A percentile compares a stretch with the other conserved stretches of the same genome.
Evolutionary conservation across 2,113 vertebrate species (phyloP).

Genomic region (Pygoscelis antarcticus): DNA sequence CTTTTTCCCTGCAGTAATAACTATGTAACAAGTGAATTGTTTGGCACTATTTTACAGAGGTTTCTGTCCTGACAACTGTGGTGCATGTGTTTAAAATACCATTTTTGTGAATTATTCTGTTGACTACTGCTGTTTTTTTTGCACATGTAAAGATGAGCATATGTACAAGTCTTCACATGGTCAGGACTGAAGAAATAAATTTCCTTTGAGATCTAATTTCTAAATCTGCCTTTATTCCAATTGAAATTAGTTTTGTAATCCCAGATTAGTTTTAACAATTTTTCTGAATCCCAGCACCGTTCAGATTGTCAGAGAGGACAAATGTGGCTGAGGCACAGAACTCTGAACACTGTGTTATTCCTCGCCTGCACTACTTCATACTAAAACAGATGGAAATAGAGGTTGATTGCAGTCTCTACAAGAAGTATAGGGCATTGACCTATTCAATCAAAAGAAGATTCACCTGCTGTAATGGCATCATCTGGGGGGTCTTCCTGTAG

Average conservation of each 20-base stretch:
- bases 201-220: neutral
- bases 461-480: neutral
- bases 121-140: neutral
- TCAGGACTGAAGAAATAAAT: neutral
- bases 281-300: neutral
- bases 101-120: neutral
- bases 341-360: neutral
- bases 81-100: neutral
- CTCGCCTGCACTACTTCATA: neutral
- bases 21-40: slow-evolving; percentile 20
- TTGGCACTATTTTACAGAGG: neutral
- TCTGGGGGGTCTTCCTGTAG: neutral
- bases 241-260: neutral
- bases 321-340: neutral
- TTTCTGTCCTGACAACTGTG: neutral
- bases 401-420: neutral
- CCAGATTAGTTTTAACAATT: neutral
- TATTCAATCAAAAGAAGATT: neutral
- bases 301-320: neutral
- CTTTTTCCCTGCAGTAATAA: slow-evolving; percentile 56
- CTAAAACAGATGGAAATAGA: neutral
- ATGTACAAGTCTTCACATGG: neutral
- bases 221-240: neutral
- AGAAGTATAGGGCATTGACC: neutral
- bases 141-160: neutral